Evolutionary conservation across 2,888 invertebrate species (phyloP), one percentile per base, ranked within the genome.

Genomic region (Eretmocerus hayati): DNA sequence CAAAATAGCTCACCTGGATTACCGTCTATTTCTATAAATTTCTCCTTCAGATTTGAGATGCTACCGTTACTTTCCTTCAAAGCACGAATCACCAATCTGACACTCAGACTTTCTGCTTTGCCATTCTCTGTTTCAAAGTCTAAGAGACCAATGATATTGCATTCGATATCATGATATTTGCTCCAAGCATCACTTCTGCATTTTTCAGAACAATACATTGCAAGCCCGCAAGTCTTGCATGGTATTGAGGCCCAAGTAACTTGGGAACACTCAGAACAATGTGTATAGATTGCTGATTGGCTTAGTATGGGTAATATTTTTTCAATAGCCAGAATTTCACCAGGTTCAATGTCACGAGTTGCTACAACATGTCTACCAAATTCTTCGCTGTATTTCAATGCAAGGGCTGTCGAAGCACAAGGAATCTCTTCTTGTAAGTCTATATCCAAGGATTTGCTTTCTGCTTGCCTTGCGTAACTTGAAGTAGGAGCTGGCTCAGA

Each of bases 301-400:
- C 79, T 62, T 18, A 87, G 64, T 1, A 83, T 72, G 2, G 78
- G 74, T 65, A 83, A 92, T 0, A 91, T 86, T 47, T 83, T 76
- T 69, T 94, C 94, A 38, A 84, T 74, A 2, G 81, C 83, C 30
- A 94, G 66, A 6, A 90, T 72, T 65, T 91, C 89, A 39, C 89
- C 89, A 1, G 85, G 80, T 56, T 74, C 66, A 49, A 90, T 80
- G 62, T 84, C 77, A 51, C 77, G 76, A 16, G 75, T 78, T 1
- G 88, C 84, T 42, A 84, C 72, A 4, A 91, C 73, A 66, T 83
- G 83, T 37, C 90, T 76, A 0, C 90, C 90, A 70, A 81, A 77
- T 23, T 75, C 72, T 40, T 77, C 59, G 22, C 72, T 75, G 50
- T 75, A 75, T 13, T 77, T 71, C 46, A 87, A 74, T 60, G 76